Base-by-base conservation (phyloP, 2,797 vertebrate species). In the Enteromius anoplus region DNA sequence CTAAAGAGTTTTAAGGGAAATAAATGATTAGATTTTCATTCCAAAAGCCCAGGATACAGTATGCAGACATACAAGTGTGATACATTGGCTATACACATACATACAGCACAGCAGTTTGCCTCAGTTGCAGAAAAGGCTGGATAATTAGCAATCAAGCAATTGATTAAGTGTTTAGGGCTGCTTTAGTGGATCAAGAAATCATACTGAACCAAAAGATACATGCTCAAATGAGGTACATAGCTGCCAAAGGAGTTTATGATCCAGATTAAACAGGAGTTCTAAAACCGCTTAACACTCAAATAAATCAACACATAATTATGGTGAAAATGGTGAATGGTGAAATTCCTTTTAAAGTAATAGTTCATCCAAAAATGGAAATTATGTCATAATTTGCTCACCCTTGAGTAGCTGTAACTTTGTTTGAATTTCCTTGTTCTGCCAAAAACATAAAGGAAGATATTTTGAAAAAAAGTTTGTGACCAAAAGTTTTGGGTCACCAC, bases 91-190 rank as follows among this genome's bases (percentile, higher is more conserved):
- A n/a, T 70, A 45, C 34, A 69, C 6, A 42, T 11, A 14, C 15
- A n/a, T 26, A 14, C 26, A 60, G 58, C 23, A 26, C 12, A 26
- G 34, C 14, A 14, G 40, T 75, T 71, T 69, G 58, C 47, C 9
- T 65, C 26, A 37, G 19, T 17, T 53, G 32, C 14, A 37, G 21
- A 73, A 62, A 34, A 58, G 12, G 29, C 23, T 21, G 29, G 55
- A 80, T 83, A 29, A 65, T 81, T 49, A 15, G 58, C 45, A 81
- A 78, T 40, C 68, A 84, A 84, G 49, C 37, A 78, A 45, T 72
- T 81, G 15, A 77, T 73, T 77, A 78, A 19, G 58, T 85, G 40
- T 80, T 78, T 69, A 66, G 21, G 71, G 70, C 12, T 70, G 42
- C 26, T 66, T 55, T 66, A 79, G 29, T 66, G 23, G 65, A 64